Conservation (phyloP, 2,888 invertebrate genomes). For the Meghimatium bilineatum region DNA sequence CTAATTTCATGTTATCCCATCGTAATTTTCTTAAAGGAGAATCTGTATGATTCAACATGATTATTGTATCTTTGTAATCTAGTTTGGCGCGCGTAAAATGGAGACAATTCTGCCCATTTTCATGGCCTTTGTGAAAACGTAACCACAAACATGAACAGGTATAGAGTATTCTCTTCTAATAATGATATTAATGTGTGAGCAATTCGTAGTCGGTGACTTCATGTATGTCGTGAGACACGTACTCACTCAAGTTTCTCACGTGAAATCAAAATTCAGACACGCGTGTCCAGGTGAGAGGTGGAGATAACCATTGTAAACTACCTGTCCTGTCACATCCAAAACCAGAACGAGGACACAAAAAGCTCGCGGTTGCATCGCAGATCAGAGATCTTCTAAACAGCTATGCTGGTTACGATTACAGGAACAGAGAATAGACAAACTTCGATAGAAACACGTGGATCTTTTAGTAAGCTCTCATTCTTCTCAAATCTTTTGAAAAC, state of each 20-base stretch:
- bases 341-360: not conserved
- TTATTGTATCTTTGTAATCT: too few species aligned
- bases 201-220: not conserved
- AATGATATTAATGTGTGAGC: not conserved
- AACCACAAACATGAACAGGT: too few species aligned
- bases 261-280: conserved; percentile 7
- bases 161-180: not conserved
- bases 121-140: too few species aligned
- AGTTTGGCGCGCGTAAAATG: too few species aligned
- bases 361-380: not conserved
- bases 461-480: not conserved
- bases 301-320: not conserved
- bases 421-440: not conserved
- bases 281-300: conserved; percentile 17
- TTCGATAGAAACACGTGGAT: not conserved
- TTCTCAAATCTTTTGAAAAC: not conserved
- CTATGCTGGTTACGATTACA: not conserved
- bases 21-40: too few species aligned
- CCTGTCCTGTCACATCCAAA: conserved; percentile 11
- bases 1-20: too few species aligned
- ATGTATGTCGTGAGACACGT: not conserved
- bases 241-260: conserved; percentile 21
- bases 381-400: not conserved
- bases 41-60: too few species aligned
- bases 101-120: too few species aligned